A percentile compares a stretch with the other conserved stretches of the same genome.
phyloP scores from a whole-genome alignment of 2,888 invertebrate species.

The Muschampia plurimacula region DNA sequence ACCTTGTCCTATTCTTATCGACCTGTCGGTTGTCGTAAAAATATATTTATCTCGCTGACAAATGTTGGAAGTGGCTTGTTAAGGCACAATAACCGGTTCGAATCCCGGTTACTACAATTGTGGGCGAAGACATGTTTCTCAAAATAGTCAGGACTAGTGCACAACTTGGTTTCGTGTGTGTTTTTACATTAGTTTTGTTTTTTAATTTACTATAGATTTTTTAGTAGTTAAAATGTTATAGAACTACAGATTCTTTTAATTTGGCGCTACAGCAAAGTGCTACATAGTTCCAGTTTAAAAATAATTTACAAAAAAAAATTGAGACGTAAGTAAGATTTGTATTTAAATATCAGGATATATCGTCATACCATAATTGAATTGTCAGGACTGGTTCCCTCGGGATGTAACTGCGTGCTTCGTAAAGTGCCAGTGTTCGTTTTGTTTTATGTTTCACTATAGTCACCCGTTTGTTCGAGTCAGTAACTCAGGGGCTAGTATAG shows the following conservation, averaged over 20 bases:
- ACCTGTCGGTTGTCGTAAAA: slow-evolving; percentile 34
- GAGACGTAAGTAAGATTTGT: neutral
- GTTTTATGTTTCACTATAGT: slow-evolving; percentile 9
- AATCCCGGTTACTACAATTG: slow-evolving; percentile 51
- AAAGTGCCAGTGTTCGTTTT: slow-evolving; percentile 10
- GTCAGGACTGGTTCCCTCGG: slow-evolving; percentile 34
- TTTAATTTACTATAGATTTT: neutral
- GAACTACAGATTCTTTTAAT: neutral
- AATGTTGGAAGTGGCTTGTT: slow-evolving; percentile 46
- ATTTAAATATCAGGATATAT: slow-evolving; percentile 13
- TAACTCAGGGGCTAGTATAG: neutral
- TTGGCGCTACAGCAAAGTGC: no score
- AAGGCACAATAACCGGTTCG: slow-evolving; percentile 62
- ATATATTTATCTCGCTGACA: slow-evolving; percentile 42
- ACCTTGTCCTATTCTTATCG: slow-evolving; percentile 32
- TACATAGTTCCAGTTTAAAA: no score
- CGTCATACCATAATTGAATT: slow-evolving; percentile 36
- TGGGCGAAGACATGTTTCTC: slow-evolving; percentile 70
- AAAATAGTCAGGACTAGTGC: slow-evolving; percentile 55
- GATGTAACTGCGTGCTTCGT: slow-evolving; percentile 29
- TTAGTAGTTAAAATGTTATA: neutral
- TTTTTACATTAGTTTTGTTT: neutral
- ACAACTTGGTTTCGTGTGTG: slow-evolving; percentile 27
- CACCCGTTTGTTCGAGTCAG: slow-evolving; percentile 11
- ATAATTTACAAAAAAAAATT: no score